These are phyloP conservation scores for Chionomys nivalis DNA, from an alignment of 2,113 vertebrate genomes.

Conservation along the genomic window DNA sequence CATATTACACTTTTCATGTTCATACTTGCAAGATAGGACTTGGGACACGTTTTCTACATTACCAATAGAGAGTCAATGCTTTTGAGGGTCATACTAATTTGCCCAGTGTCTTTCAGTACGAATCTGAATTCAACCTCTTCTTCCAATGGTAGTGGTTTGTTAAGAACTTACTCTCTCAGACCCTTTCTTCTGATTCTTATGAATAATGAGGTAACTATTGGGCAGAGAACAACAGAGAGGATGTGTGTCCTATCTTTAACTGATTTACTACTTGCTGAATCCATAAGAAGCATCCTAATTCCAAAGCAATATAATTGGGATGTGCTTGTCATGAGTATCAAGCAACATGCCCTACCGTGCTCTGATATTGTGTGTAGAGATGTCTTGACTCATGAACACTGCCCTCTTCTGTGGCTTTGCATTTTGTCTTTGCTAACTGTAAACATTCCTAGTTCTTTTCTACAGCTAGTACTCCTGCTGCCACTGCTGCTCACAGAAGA, in stretches of 20 bases:
- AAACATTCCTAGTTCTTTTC: not conserved
- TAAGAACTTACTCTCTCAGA: not conserved
- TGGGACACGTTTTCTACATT: too few species aligned
- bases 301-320: not conserved
- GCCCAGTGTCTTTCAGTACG: not conserved
- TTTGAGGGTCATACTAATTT: not conserved
- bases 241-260: not conserved
- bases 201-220: not conserved
- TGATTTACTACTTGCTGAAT: not conserved
- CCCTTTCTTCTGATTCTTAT: not conserved
- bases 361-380: not conserved
- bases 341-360: not conserved
- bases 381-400: not conserved
- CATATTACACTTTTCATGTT: too few species aligned
- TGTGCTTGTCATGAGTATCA: not conserved
- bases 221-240: not conserved
- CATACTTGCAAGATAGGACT: too few species aligned
- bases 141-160: not conserved
- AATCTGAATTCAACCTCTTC: slow-evolving; percentile 21
- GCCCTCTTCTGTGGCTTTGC: not conserved
- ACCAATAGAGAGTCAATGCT: not conserved
- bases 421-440: not conserved
- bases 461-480: not conserved
- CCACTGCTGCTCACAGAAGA: not conserved
- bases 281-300: not conserved